phyloP scores from a whole-genome alignment of 2,113 vertebrate species.

The Zosterops japonicus region DNA sequence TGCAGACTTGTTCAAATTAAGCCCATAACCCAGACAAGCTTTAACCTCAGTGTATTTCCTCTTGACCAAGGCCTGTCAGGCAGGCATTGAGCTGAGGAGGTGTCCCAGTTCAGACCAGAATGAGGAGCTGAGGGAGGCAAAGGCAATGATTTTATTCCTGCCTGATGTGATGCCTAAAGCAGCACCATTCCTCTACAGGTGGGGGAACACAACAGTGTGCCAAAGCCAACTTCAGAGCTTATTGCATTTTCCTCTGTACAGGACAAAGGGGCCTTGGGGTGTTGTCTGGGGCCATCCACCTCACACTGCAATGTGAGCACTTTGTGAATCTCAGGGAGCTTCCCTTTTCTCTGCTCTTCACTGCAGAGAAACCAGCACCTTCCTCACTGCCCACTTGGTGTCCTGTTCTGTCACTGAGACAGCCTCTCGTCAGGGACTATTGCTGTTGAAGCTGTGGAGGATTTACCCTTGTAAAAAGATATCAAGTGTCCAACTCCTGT shows the following conservation, averaged over 20 bases:
- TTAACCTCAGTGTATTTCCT: background rate
- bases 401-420: background rate
- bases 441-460: background rate
- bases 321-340: background rate
- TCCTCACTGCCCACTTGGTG: background rate
- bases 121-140: background rate
- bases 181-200: background rate
- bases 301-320: fast-evolving
- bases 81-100: background rate
- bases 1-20: fast-evolving
- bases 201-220: background rate
- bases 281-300: background rate
- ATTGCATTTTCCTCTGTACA: background rate
- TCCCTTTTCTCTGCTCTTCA: background rate
- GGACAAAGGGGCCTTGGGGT: background rate
- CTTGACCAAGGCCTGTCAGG: fast-evolving
- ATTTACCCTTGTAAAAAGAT: background rate
- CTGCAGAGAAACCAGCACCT: background rate
- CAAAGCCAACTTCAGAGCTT: background rate
- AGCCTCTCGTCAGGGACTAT: background rate
- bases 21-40: background rate
- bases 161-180: background rate
- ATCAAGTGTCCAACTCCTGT: background rate
- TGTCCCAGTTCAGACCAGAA: background rate
- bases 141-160: background rate